A percentile compares a stretch with the other conserved stretches of the same genome.
These are phyloP conservation scores for Leiothrix lutea DNA, from an alignment of 2,113 vertebrate species.

Conservation along the genomic window DNA sequence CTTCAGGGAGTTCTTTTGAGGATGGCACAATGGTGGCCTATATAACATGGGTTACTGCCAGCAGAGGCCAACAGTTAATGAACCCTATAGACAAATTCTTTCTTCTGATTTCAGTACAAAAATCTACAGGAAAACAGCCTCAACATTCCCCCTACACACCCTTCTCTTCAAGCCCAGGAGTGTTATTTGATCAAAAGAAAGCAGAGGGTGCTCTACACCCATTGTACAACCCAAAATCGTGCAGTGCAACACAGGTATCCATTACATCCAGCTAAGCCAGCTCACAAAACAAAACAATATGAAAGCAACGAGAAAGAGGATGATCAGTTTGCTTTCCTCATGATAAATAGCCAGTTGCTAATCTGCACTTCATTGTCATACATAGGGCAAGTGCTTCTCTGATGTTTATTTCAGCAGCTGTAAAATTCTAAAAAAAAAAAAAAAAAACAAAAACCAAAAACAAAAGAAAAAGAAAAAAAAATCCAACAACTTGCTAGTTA, in stretches of 20 bases:
- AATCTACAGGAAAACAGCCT: constrained; percentile 72
- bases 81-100: constrained; percentile 88
- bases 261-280: background rate
- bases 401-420: background rate
- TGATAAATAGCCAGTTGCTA: background rate
- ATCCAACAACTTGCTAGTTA: background rate
- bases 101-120: constrained; percentile 85
- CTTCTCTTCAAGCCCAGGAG: constrained; percentile 42
- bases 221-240: constrained; percentile 59
- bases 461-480: background rate
- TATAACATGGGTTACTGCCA: constrained; percentile 95
- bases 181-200: constrained; percentile 80
- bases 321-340: background rate
- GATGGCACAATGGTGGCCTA: constrained; percentile 89
- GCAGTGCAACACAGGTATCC: background rate
- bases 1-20: constrained; percentile 90
- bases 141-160: constrained; percentile 9
- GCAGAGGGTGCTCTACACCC: constrained; percentile 91
- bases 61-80: constrained; percentile 88
- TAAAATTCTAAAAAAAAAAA: background rate
- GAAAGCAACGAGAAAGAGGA: background rate
- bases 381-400: background rate
- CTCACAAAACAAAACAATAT: background rate
- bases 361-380: background rate
- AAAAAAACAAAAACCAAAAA: no score